Base-by-base conservation (phyloP, 1,140 invertebrate species). In the Zaprionus ghesquierei region DNA sequence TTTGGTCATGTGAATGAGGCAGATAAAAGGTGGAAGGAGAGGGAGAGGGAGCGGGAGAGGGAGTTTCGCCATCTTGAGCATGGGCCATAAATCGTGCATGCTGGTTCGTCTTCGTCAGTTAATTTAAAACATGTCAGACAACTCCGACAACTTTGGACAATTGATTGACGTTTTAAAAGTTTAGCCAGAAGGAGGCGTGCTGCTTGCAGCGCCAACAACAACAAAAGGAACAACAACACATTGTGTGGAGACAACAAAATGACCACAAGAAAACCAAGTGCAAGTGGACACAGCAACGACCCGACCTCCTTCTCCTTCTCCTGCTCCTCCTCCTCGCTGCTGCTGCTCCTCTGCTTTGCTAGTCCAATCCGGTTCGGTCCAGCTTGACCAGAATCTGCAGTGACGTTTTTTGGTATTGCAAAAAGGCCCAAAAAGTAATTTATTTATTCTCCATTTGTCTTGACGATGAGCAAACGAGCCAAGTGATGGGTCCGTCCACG, bases 61-160 rank as follows among this genome's bases (percentile, higher is more conserved):
- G 4, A 5, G 56, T 31, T 51, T 55, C 78, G 79, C 85, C 76
- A 89, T 89, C 85, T 89, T 77, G 77, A 79, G 78, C 66, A 61
- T 64, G 77, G 66, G 63, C 84, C 84, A 89, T 89, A 89, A 89
- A 89, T 89, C 84, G 85, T 74, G 74, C 84, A 71, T 72, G 82
- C 80, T 84, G 71, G 84, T 75, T 89, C 85, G 85, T 89, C 84
- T 89, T 89, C 84, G 84, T 89, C 84, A 89, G 84, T 89, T 89
- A 89, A 89, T 89, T 89, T 89, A 89, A 89, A 89, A 89, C 79
- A 89, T 89, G 84, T 89, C 84, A 89, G 84, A 89, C 85, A 89
- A 78, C 85, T 89, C 84, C 64, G 84, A 89, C 84, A 89, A 89
- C 85, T 89, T 89, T 85, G 77, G 84, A 89, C 84, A 89, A 89